These are phyloP conservation scores for Hetaerina americana DNA, from an alignment of 1,140 invertebrate species.

Conservation along the genomic window DNA sequence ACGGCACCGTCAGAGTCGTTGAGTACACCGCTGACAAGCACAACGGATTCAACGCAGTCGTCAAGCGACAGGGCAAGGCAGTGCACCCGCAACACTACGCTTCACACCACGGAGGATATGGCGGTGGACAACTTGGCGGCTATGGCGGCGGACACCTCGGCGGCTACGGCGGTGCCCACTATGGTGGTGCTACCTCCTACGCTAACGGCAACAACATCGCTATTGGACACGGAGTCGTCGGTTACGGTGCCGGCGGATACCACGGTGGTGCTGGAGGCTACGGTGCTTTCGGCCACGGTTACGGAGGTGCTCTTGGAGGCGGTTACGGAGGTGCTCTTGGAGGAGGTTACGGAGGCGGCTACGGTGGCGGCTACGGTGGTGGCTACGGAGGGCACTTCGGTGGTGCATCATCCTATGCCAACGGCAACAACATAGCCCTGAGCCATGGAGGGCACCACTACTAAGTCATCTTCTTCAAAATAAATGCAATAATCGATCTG, in stretches of 20 bases:
- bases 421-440: background rate
- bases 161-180: too few relatives aligned
- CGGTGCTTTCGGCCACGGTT: background rate
- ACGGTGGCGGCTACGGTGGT: too few relatives aligned
- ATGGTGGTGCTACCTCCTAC: too few relatives aligned
- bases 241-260: background rate
- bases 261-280: background rate
- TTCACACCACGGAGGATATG: too few relatives aligned
- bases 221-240: background rate
- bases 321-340: too few relatives aligned
- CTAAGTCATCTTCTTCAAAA: too few relatives aligned
- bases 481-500: too few relatives aligned
- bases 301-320: background rate
- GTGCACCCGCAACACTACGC: conserved; percentile 14
- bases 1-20: conserved; percentile 32
- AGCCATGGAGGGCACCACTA: too few relatives aligned
- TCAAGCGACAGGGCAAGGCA: conserved; percentile 36
- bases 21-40: conserved; percentile 28
- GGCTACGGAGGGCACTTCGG: background rate
- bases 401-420: background rate
- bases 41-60: conserved; percentile 53
- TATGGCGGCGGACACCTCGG: too few relatives aligned
- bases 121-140: background rate
- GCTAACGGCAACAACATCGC: too few relatives aligned
- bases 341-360: too few relatives aligned